These are phyloP conservation scores for Leptodactylus fuscus DNA, from an alignment of 2,113 vertebrate genomes.

Conservation along the genomic window DNA sequence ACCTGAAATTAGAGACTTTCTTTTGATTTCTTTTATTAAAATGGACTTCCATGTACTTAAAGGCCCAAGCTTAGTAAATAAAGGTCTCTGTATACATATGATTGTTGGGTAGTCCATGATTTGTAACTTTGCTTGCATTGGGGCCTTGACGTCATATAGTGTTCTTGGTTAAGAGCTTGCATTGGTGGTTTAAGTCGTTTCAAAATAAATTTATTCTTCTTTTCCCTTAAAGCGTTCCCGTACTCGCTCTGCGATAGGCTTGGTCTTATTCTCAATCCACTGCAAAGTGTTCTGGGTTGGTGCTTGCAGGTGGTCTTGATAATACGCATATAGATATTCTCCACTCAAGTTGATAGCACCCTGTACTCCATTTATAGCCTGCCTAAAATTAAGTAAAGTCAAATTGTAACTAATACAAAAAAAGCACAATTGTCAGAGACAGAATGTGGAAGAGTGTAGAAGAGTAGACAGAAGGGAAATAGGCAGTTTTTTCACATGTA, in stretches of 20 bases:
- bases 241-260: not conserved
- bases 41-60: not conserved
- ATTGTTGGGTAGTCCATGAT: too few relatives aligned
- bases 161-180: not conserved
- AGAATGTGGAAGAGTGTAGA: not conserved
- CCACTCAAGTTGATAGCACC: slow-evolving; percentile 23
- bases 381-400: slow-evolving; percentile 6
- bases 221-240: not conserved
- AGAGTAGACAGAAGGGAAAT: too few relatives aligned
- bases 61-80: not conserved
- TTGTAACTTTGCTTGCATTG: not conserved
- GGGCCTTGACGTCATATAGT: not conserved
- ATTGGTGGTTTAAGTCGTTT: not conserved
- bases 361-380: not conserved
- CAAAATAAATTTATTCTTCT: not conserved
- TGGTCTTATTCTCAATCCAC: slow-evolving; percentile 35
- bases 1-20: too few relatives aligned
- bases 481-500: too few relatives aligned
- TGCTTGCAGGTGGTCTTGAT: slow-evolving; percentile 17
- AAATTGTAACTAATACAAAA: not conserved
- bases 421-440: not conserved
- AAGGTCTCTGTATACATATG: not conserved
- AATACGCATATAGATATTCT: slow-evolving; percentile 17
- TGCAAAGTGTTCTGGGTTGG: not conserved
- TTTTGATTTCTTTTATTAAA: not conserved